Evolutionary conservation across 2,113 vertebrate species (phyloP).

Genomic region (Tachysurus vachellii): DNA sequence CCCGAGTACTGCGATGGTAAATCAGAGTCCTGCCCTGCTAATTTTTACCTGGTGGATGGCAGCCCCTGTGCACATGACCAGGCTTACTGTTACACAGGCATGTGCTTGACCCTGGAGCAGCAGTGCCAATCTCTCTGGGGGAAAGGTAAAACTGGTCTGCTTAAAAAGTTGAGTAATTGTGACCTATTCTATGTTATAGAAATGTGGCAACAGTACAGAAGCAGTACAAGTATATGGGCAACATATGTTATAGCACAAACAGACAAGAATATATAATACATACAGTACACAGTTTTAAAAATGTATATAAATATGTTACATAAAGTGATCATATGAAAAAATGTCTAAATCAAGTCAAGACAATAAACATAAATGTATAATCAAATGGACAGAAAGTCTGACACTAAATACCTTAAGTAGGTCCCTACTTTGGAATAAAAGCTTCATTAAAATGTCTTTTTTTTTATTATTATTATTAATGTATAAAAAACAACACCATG

Average conservation of each 20-base stretch:
- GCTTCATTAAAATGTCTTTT: no score
- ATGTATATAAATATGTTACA: not conserved
- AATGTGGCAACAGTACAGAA: not conserved
- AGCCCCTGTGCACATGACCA: conserved; percentile 74
- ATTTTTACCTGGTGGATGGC: conserved; percentile 90
- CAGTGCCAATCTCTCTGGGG: conserved; percentile 95
- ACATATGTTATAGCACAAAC: not conserved
- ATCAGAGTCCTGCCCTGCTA: conserved; percentile 85
- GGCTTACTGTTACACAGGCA: conserved; percentile 96
- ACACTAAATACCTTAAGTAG: not conserved
- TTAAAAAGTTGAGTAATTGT: not conserved
- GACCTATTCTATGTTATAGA: not conserved
- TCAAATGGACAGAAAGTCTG: not conserved
- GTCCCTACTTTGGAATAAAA: not conserved
- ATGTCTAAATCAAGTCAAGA: not conserved
- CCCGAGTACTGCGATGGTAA: conserved; percentile 89
- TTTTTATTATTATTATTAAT: not conserved
- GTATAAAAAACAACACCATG: not conserved
- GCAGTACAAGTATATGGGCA: not conserved
- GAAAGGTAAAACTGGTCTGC: conserved; percentile 59
- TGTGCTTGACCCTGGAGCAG: conserved; percentile 90
- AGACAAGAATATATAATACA: not conserved
- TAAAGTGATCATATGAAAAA: not conserved
- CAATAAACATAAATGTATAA: not conserved
- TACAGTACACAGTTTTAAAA: not conserved